Evolutionary conservation across 2,888 invertebrate species (phyloP).

Genomic region (Nipponacmea schrenckii): DNA sequence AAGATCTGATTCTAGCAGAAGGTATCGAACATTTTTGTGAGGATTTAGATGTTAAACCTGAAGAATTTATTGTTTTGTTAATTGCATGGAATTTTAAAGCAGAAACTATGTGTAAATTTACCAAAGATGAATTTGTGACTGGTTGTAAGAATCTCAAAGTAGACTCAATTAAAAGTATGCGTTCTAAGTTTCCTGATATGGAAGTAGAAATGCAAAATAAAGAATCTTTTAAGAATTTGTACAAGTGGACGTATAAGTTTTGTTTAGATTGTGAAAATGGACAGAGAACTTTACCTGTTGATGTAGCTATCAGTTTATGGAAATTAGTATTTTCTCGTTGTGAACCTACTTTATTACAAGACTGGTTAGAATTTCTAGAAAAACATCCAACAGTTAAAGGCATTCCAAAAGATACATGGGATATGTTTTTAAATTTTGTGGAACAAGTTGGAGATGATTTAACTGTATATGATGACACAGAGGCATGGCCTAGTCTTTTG

Average conservation of each 20-base stretch:
- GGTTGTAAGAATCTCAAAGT: slow-evolving; percentile 86
- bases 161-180: slow-evolving; percentile 74
- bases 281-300: slow-evolving; percentile 88
- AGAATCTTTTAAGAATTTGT: slow-evolving; percentile 79
- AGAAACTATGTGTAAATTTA: slow-evolving; percentile 95
- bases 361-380: slow-evolving; percentile 89
- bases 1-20: slow-evolving; percentile 89
- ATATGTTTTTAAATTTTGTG: slow-evolving; percentile 96
- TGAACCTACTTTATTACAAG: slow-evolving; percentile 84
- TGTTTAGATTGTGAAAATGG: slow-evolving; percentile 88
- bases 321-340: slow-evolving; percentile 88
- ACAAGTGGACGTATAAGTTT: slow-evolving; percentile 86
- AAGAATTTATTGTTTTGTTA: slow-evolving; percentile 91
- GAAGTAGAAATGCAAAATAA: slow-evolving; percentile 77
- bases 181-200: slow-evolving; percentile 80
- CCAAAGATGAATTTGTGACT: slow-evolving; percentile 85
- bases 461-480: slow-evolving; percentile 92
- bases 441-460: slow-evolving; percentile 92
- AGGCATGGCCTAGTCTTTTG: slow-evolving; percentile 97
- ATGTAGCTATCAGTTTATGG: slow-evolving; percentile 93
- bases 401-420: slow-evolving; percentile 92
- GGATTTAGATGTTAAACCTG: slow-evolving; percentile 89
- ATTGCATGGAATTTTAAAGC: slow-evolving; percentile 94
- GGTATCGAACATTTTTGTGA: slow-evolving; percentile 91
- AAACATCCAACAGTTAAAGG: slow-evolving; percentile 79